Base-by-base conservation (phyloP, 2,888 invertebrate species). In the Bedellia somnulentella region DNA sequence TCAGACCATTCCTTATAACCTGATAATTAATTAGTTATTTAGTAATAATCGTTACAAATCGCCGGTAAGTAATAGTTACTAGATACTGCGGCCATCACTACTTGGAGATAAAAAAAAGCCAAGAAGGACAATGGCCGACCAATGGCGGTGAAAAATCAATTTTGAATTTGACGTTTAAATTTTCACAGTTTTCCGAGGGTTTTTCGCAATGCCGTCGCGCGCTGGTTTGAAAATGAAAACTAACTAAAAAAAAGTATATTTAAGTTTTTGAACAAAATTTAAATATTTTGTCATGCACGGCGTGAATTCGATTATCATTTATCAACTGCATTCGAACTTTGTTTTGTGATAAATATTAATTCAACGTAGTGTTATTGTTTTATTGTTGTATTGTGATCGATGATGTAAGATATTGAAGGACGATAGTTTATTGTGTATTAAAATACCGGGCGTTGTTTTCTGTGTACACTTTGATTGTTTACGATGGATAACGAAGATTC, bases 61-160 rank as follows among this genome's bases (percentile, higher is more conserved):
- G n/a, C n/a, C n/a, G n/a, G n/a, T n/a, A n/a, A n/a, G n/a, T n/a
- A n/a, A n/a, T n/a, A n/a, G n/a, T n/a, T n/a, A n/a, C n/a, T n/a
- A n/a, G n/a, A n/a, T n/a, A n/a, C n/a, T n/a, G n/a, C n/a, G n/a
- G n/a, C n/a, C n/a, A n/a, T n/a, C n/a, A n/a, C n/a, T n/a, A n/a
- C n/a, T n/a, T n/a, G n/a, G n/a, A n/a, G n/a, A n/a, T 9, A 15
- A 23, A 37, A 30, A 30, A 39, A 46, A 45, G 10, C 1, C 2
- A 14, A 10, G 9, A 18, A 21, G 10, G 22, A 3, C 11, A 29
- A n/a, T n/a, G n/a, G n/a, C n/a, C n/a, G n/a, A n/a, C n/a, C 24
- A 63, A 68, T 68, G 67, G 70, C 68, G 63, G 56, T 58, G 57
- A 60, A 70, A 73, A 73, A 71, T 73, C 73, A 71, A 73, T 73